Base-by-base conservation (phyloP, 1,140 invertebrate species). In the Phenacoccus solenopsis region DNA sequence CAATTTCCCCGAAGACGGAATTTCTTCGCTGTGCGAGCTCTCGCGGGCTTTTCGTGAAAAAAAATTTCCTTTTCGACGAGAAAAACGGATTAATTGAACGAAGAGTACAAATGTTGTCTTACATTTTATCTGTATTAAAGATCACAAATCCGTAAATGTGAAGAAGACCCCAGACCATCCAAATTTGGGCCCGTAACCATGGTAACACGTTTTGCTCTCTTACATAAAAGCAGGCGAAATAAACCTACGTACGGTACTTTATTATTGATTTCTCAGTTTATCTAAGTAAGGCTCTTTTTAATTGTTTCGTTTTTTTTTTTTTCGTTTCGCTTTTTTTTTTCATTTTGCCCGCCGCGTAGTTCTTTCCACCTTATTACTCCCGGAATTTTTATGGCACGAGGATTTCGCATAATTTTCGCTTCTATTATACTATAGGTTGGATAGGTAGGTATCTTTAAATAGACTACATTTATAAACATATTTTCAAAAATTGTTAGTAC, bases 111-210 rank as follows among this genome's bases (percentile, higher is more conserved):
- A 32, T 32, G 38, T n/a, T 25, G 59, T 64, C 59, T 64, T 64
- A 27, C 59, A 25, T 64, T 27, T 64, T 64, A 64, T 64, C 59
- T 27, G 59, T 64, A 64, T 64, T 64, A 64, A 64, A 64, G 59
- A 64, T 64, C 59, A 64, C 10, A 64, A 64, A 64, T 24, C 59
- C 59, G 59, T 64, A 27, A 27, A 27, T 64, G 59, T 16, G 59
- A 64, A 64, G 59, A 64, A 64, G 59, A 64, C 59, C 59, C 59
- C 59, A 64, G 59, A 64, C 59, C 59, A 64, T 64, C 59, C 21
- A 64, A 64, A 64, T 64, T 64, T 64, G 59, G 59, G 59, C 59
- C 59, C 59, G 59, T 64, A 64, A 64, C 59, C 59, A 64, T 64
- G 59, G 59, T 24, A 64, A 64, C 59, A 24, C 59, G 25, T 16